phyloP scores from a whole-genome alignment of 2,888 invertebrate genomes.

The Lepas anatifera region DNA sequence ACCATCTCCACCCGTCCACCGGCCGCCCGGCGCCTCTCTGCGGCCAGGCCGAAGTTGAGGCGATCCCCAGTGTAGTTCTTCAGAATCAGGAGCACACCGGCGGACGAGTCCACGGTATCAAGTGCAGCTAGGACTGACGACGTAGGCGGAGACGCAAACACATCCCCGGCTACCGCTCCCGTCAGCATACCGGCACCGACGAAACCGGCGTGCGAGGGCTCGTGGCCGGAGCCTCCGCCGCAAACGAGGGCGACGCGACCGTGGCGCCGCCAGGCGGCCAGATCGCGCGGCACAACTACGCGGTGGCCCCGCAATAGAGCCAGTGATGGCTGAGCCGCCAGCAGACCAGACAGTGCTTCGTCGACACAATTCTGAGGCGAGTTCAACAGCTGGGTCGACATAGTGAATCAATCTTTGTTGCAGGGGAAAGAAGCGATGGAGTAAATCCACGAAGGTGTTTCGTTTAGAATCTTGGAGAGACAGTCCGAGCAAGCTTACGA shows the following conservation, averaged over 20 bases:
- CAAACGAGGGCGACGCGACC: slow-evolving; percentile 42
- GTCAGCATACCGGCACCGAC: slow-evolving; percentile 70
- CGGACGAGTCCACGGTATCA: slow-evolving; percentile 37
- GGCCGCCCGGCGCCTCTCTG: slow-evolving; percentile 53
- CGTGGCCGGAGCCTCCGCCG: slow-evolving; percentile 76
- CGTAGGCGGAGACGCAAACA: slow-evolving; percentile 66
- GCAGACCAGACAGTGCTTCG: slow-evolving; percentile 9
- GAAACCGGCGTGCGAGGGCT: slow-evolving; percentile 52
- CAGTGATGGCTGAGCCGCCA: not conserved
- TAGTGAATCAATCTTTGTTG: too few relatives aligned
- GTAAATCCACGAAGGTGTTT: too few relatives aligned
- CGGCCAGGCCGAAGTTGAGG: slow-evolving; percentile 67
- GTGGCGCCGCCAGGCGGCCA: not conserved
- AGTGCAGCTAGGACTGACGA: slow-evolving; percentile 52
- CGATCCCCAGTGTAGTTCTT: slow-evolving; percentile 67
- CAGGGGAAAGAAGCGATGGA: too few relatives aligned
- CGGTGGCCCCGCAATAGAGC: slow-evolving; percentile 16
- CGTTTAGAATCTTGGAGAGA: too few relatives aligned
- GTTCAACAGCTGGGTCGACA: slow-evolving; percentile 8
- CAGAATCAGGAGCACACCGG: slow-evolving; percentile 55
- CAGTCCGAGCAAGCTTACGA: too few relatives aligned
- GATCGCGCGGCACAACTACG: slow-evolving; percentile 17
- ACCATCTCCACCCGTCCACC: slow-evolving; percentile 42
- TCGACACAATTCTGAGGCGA: slow-evolving; percentile 1
- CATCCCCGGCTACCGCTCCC: slow-evolving; percentile 57